Percentiles rank a stretch among this genome's conserved stretches.
Evolutionary conservation across 2,113 vertebrate genomes (phyloP).

Genomic region (Hippoglossus stenolepis): DNA sequence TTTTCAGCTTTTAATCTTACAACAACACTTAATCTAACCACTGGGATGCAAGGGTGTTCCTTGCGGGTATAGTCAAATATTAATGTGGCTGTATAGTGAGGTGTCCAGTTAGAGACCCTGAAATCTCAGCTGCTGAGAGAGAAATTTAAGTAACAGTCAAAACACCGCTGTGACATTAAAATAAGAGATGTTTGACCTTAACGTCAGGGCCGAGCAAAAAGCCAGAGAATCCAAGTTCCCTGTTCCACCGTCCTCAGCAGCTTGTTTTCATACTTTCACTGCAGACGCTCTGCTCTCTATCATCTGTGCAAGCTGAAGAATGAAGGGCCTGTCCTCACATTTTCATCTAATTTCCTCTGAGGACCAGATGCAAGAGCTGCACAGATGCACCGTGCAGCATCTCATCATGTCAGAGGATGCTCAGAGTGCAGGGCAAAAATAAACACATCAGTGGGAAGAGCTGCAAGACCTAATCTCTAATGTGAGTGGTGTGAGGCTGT

Average conservation of each 20-base stretch:
- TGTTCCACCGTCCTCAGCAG: neutral
- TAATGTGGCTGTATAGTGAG: fast-evolving
- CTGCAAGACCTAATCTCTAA: neutral
- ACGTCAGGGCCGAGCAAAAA: slow-evolving; percentile 43
- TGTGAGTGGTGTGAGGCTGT: neutral
- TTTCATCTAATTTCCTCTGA: slow-evolving; percentile 19
- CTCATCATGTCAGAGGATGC: slow-evolving; percentile 2
- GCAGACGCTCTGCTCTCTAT: slow-evolving; percentile 7
- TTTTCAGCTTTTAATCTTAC: neutral
- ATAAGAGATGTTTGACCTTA: slow-evolving; percentile 40
- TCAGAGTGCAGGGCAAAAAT: neutral
- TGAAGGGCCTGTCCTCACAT: slow-evolving; percentile 15
- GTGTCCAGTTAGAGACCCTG: neutral
- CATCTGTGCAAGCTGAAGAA: neutral
- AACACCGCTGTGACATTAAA: slow-evolving; percentile 36
- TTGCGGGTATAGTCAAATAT: neutral
- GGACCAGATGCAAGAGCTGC: neutral
- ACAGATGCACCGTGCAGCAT: neutral
- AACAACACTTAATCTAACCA: neutral
- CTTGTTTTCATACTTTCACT: slow-evolving; percentile 29
- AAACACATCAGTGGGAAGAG: neutral
- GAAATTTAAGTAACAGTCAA: slow-evolving; percentile 23
- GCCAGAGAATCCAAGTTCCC: neutral
- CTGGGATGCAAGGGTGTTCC: neutral
- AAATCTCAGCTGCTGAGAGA: neutral